Evolutionary conservation across 2,797 vertebrate genomes (phyloP).

Genomic region (Acipenser oxyrinchus): DNA sequence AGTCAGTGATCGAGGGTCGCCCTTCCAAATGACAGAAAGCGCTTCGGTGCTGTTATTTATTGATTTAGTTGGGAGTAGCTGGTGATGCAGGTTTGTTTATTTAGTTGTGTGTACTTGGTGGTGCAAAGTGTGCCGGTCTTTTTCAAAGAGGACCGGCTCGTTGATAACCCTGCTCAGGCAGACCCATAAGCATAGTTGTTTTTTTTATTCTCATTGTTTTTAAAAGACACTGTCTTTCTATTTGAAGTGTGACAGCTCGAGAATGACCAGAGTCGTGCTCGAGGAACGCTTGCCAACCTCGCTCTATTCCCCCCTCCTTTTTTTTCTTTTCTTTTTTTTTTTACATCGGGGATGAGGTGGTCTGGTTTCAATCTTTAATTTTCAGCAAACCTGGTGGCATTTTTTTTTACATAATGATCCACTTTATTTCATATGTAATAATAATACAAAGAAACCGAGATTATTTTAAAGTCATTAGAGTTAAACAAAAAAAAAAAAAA

Average conservation of each 20-base stretch:
- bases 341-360: constrained; percentile 31
- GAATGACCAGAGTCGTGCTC: constrained; percentile 70
- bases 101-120: too few species aligned
- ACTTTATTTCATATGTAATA: not conserved
- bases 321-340: too few species aligned
- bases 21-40: too few species aligned
- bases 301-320: constrained; percentile 35
- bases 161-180: constrained; percentile 14
- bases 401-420: not conserved
- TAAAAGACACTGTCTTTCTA: constrained; percentile 64
- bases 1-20: too few species aligned
- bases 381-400: not conserved
- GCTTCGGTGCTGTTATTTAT: too few species aligned
- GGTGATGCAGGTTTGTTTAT: too few species aligned
- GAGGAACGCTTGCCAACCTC: constrained; percentile 46
- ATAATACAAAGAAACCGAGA: not conserved
- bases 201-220: constrained; percentile 49
- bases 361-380: constrained; percentile 37
- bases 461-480: not conserved
- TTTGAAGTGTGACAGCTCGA: constrained; percentile 83
- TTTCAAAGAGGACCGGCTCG: not conserved
- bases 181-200: constrained; percentile 29
- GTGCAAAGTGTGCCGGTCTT: too few species aligned
- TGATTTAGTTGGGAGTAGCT: too few species aligned
- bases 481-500: too few species aligned